A percentile compares a stretch with the other conserved stretches of the same genome.
Evolutionary conservation across 1,140 invertebrate species (phyloP).

Genomic region (Cherax quadricarinatus): DNA sequence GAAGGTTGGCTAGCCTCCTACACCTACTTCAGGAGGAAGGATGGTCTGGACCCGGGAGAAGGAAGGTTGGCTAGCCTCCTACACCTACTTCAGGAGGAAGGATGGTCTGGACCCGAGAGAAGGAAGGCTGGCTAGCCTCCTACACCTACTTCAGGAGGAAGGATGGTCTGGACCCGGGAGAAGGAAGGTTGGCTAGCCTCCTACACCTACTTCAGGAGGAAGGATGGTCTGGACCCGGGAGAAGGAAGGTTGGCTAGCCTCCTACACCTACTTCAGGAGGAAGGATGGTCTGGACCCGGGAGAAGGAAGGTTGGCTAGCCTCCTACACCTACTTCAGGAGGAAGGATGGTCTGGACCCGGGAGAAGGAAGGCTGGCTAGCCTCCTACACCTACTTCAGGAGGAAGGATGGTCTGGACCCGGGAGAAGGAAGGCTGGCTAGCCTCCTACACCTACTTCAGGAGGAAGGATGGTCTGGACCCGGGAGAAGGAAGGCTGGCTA

Average conservation of each 20-base stretch:
- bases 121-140: not conserved
- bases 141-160: not conserved
- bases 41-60: not conserved
- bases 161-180: not conserved
- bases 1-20: not conserved
- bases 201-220: not conserved
- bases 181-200: not conserved
- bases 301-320: not conserved
- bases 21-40: not conserved
- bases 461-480: not conserved
- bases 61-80: not conserved
- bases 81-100: too few relatives aligned
- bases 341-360: not conserved
- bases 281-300: not conserved
- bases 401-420: not conserved
- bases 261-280: not conserved
- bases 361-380: not conserved
- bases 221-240: not conserved
- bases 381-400: not conserved
- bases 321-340: too few relatives aligned
- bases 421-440: not conserved
- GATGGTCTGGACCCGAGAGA: not conserved
- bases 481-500: not conserved
- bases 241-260: not conserved
- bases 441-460: not conserved